Evolutionary conservation across 2,888 invertebrate genomes (phyloP), one percentile per base, ranked within the genome.

Genomic region (Cyaniris semiargus): DNA sequence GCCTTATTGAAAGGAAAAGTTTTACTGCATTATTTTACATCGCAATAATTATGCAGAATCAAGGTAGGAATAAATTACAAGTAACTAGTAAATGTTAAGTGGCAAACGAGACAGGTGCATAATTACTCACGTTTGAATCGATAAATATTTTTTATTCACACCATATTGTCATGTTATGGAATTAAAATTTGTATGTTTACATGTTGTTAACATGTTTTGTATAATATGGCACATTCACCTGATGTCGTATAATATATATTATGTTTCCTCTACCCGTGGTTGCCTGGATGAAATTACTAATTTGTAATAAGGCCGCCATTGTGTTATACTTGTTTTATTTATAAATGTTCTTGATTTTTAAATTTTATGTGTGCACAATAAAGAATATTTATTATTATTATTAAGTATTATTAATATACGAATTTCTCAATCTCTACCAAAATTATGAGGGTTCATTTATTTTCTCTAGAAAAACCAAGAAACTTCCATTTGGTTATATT

Each of bases 41-140:
- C 8, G 23, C 60, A 10, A 23, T 60, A 23, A 60, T 60, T 60
- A 60, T 60, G 60, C 60, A 60, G 23, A 60, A n/a, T 58, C 58
- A 58, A 60, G 60, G 60, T 60, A 23, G 23, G 60, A 60, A 60
- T 60, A 23, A 60, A 60, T 21, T 60, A 60, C 10, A 58, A 21
- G 21, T 23, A 23, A 60, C 60, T 23, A 21, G 56, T 58, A 21
- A 58, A 56, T 56, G 58, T n/a, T n/a, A 56, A 58, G 15, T 3
- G 58, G 21, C 7, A 21, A 21, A n/a, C 58, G 60, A 60, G 60
- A 60, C 60, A 60, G 60, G 60, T 60, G 60, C 23, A 23, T 60
- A 60, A 60, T 60, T 60, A 60, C 60, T 60, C 60, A 58, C n/a
- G 58, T 58, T 58, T 7, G 8, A 60, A 60, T 60, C 60, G 60